phyloP scores from a whole-genome alignment of 2,113 vertebrate species.

The Mungos mungo region DNA sequence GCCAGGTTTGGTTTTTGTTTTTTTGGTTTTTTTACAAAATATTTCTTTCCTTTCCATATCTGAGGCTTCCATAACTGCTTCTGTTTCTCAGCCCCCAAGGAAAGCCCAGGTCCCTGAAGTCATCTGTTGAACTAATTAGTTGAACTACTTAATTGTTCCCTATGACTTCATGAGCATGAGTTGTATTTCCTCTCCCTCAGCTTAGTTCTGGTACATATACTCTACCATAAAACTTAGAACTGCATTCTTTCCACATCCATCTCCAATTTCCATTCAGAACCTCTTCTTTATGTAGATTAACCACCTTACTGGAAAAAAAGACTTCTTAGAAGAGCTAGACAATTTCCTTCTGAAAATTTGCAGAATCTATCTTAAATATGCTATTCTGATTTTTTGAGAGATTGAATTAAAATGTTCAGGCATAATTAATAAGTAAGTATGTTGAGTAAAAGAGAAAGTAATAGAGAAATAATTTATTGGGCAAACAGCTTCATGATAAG shows the following conservation, averaged over 20 bases:
- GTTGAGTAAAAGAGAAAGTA: too few species aligned
- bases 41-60: neutral
- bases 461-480: neutral
- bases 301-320: neutral
- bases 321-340: neutral
- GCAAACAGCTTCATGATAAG: neutral
- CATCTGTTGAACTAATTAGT: neutral
- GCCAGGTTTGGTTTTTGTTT: neutral
- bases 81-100: neutral
- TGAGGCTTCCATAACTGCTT: neutral
- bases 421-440: neutral
- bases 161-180: neutral
- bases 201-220: neutral
- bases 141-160: neutral
- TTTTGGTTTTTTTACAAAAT: neutral
- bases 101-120: neutral
- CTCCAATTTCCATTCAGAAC: neutral
- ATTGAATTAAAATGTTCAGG: neutral
- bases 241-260: neutral
- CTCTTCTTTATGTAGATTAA: neutral
- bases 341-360: neutral
- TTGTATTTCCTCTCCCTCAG: neutral
- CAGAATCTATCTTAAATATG: neutral
- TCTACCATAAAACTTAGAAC: neutral
- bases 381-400: neutral